Evolutionary conservation across 1,140 invertebrate genomes (phyloP).

Genomic region (Cecropterus lyciades): DNA sequence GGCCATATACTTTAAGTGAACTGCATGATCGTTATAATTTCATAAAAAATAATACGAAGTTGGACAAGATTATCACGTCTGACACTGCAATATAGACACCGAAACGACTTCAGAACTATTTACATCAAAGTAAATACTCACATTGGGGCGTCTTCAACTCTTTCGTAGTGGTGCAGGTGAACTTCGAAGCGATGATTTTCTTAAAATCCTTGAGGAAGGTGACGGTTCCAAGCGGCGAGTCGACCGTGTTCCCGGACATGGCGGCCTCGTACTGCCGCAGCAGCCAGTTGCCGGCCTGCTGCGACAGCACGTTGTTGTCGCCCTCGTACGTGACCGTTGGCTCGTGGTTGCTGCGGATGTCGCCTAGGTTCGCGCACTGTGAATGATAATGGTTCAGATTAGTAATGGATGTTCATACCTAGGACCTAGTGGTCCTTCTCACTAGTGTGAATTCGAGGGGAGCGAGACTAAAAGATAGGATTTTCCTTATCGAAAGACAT

Average conservation of each 20-base stretch:
- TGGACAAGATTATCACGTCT: too few relatives aligned
- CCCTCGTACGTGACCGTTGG: slow-evolving; percentile 98
- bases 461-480: too few relatives aligned
- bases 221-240: slow-evolving; percentile 87
- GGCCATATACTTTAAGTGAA: too few relatives aligned
- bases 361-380: slow-evolving; percentile 87
- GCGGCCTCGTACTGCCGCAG: slow-evolving; percentile 87
- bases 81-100: too few relatives aligned
- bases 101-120: too few relatives aligned
- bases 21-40: too few relatives aligned
- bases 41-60: too few relatives aligned
- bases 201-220: slow-evolving; percentile 85
- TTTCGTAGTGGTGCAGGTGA: slow-evolving; percentile 70
- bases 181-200: slow-evolving; percentile 83
- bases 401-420: too few relatives aligned
- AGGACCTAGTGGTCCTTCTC: too few relatives aligned
- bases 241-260: slow-evolving; percentile 69
- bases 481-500: too few relatives aligned
- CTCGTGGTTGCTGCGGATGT: slow-evolving; percentile 94
- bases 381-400: too few relatives aligned
- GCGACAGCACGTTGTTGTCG: slow-evolving; percentile 97
- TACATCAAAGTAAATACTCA: slow-evolving; percentile 75
- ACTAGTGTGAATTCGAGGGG: too few relatives aligned
- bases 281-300: slow-evolving; percentile 97
- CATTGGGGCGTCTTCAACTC: slow-evolving; percentile 85